Evolutionary conservation across 2,113 vertebrate species (phyloP).

Genomic region (Macaca fascicularis): DNA sequence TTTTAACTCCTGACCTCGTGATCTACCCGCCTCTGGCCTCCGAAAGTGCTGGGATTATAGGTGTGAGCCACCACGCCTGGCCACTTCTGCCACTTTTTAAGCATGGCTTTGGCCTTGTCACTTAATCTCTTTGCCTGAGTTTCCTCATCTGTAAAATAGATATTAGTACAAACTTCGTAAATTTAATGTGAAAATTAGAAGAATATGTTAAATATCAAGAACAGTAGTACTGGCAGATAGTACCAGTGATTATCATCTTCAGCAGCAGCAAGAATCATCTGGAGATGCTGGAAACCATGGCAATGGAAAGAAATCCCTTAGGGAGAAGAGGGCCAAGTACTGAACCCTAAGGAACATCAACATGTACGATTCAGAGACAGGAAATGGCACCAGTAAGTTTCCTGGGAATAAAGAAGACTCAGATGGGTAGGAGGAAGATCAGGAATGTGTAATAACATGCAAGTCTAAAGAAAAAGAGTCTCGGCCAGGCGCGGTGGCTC

Average conservation of each 20-base stretch:
- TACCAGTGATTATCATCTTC: not conserved
- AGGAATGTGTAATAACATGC: not conserved
- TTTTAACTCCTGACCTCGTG: no score
- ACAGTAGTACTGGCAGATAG: not conserved
- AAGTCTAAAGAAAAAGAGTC: not conserved
- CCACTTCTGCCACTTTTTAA: not conserved
- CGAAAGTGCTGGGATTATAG: no score
- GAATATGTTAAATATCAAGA: not conserved
- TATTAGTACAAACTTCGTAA: not conserved
- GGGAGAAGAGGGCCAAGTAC: not conserved
- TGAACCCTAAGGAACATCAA: not conserved
- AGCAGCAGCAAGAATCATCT: not conserved
- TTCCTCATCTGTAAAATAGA: not conserved
- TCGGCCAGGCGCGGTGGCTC: fast-evolving
- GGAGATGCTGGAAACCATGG: not conserved
- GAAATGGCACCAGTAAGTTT: not conserved
- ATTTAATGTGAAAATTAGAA: not conserved
- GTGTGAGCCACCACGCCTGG: not conserved
- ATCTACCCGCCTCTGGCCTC: no score
- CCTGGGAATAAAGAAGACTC: not conserved
- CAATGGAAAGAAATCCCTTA: not conserved
- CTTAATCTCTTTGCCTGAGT: not conserved
- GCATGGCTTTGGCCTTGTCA: not conserved
- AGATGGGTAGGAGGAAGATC: not conserved
- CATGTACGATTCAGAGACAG: not conserved